Evolutionary conservation across 2,888 invertebrate genomes (phyloP), one percentile per base, ranked within the genome.

Genomic region (Synanthedon myopaeformis): DNA sequence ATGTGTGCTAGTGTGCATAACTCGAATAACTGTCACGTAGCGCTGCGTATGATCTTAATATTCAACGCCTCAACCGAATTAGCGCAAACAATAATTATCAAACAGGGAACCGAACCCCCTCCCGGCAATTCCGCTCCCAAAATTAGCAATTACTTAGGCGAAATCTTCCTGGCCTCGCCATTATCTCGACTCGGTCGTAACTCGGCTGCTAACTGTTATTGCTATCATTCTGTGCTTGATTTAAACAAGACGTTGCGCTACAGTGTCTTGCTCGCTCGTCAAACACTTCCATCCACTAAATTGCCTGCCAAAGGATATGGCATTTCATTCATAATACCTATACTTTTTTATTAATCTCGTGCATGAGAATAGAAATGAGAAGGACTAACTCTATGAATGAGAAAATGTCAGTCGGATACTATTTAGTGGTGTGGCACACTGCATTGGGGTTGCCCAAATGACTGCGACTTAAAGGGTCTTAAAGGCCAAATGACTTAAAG

Each of bases 101-200:
- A 58, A 57, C 14, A 13, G 35, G 45, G 14, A 49, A 49, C 49
- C 49, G 49, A 49, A 49, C 63, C 62, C 60, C 64, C 12, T 54
- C 63, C 63, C 65, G 67, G 23, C 49, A 49, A 49, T 49, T 17
- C 49, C 64, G 61, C 61, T 66, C 66, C 69, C 72, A 64, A 79
- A 82, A 82, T 81, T 83, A 82, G 80, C 82, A 82, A 82, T 83
- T 79, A 82, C 78, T 82, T 78, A 78, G 75, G 63, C 68, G 72
- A 74, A 77, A 79, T 80, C 76, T 76, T 70, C 76, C 67, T 67
- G 65, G 66, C 74, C 69, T 66, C 66, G 62, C 78, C 76, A 77
- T 82, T 83, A 83, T 78, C 79, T 74, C 60, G 65, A 61, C 68
- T 67, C 64, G 70, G 59, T 70, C 74, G 79, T 82, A 79, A 80